A percentile compares a stretch with the other conserved stretches of the same genome.
Evolutionary conservation across 1,140 invertebrate species (phyloP).

Genomic region (Psilanteris sp.): DNA sequence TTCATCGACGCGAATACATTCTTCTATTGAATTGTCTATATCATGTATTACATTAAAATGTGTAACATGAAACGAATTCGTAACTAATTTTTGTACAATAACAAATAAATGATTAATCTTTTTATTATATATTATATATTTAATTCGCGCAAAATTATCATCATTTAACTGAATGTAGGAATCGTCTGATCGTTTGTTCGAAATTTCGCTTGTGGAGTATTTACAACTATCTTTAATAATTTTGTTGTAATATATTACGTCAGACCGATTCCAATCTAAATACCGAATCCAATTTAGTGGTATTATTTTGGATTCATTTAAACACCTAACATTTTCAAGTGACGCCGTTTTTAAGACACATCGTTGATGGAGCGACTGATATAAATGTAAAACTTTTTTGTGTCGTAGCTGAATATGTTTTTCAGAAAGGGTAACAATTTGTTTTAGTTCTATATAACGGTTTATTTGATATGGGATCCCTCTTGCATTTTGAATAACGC

Average conservation of each 20-base stretch:
- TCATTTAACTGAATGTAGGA: conserved; percentile 5
- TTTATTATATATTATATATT: not conserved
- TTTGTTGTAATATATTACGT: conserved; percentile 3
- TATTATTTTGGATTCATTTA: conserved; percentile 3
- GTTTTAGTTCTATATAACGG: conserved; percentile 4
- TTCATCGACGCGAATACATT: not conserved
- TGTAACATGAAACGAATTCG: not conserved
- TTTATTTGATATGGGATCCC: conserved; percentile 26
- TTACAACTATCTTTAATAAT: conserved; percentile 9
- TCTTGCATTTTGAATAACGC: conserved; percentile 11
- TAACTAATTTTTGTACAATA: conserved; percentile 4
- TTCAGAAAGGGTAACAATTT: not conserved
- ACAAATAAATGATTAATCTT: not conserved
- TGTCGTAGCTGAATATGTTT: not conserved
- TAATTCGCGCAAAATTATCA: conserved; percentile 8
- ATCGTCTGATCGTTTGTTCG: conserved; percentile 12
- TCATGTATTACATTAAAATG: no score
- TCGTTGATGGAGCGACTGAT: conserved; percentile 9
- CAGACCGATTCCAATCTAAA: not conserved
- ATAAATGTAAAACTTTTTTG: conserved; percentile 2
- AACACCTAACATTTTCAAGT: not conserved
- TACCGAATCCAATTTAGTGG: not conserved
- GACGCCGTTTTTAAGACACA: not conserved
- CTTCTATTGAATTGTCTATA: no score
- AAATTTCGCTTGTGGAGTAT: conserved; percentile 1